These are phyloP conservation scores for Tenthredo livida DNA, from an alignment of 2,888 invertebrate genomes.

Conservation along the genomic window DNA sequence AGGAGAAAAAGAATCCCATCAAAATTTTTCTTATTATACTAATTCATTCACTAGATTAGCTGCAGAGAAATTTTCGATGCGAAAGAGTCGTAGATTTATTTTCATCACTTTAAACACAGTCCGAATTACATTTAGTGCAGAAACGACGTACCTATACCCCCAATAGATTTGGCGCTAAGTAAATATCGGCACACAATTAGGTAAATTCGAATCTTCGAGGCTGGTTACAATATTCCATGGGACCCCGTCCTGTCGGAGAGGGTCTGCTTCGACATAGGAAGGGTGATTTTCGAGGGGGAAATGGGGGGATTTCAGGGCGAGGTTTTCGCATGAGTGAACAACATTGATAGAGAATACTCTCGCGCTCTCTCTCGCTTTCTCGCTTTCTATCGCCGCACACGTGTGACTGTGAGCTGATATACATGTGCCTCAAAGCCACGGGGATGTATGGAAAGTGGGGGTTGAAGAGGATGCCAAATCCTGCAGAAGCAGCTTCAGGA, in stretches of 20 bases:
- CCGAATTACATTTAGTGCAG: constrained; percentile 58
- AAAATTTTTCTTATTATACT: background rate
- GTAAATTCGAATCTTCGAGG: constrained; percentile 75
- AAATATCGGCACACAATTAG: constrained; percentile 76
- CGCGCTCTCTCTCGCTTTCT: constrained; percentile 53
- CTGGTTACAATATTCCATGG: constrained; percentile 70
- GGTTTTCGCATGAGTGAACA: constrained; percentile 77
- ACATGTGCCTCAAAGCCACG: constrained; percentile 14
- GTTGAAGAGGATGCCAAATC: constrained; percentile 19
- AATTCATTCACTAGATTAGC: constrained; percentile 5
- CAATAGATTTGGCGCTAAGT: constrained; percentile 72
- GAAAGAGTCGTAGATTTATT: background rate
- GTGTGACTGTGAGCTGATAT: constrained; percentile 58
- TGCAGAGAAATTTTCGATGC: background rate
- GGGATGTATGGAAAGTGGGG: background rate
- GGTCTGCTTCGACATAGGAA: constrained; percentile 52
- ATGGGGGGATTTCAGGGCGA: constrained; percentile 73
- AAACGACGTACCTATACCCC: constrained; percentile 72
- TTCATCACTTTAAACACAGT: constrained; percentile 11
- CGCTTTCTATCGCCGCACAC: constrained; percentile 49
- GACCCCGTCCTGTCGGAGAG: constrained; percentile 57
- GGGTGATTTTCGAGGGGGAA: constrained; percentile 70
- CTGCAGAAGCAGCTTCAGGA: background rate
- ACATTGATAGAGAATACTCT: constrained; percentile 74
- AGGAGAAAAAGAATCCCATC: constrained; percentile 44